Evolutionary conservation across 2,888 invertebrate species (phyloP), one percentile per base, ranked within the genome.

Genomic region (Ennomos erosarius): DNA sequence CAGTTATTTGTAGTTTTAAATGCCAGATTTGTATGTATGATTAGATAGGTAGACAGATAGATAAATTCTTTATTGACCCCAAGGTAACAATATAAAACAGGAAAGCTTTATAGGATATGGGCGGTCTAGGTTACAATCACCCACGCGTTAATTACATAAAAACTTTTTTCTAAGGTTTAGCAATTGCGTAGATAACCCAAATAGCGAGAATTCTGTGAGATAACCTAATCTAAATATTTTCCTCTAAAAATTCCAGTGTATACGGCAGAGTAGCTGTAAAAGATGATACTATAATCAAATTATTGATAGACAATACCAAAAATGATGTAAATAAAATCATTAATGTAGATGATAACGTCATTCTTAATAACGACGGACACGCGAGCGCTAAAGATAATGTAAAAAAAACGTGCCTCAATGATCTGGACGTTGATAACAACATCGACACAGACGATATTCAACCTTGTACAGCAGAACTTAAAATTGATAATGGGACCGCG

Each of bases 401-500:
- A 36, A 61, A 61, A 40, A 67, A 55, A 56, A 56, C 49, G 8
- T 71, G 70, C 36, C 51, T 12, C 13, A 49, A 40, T 55, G 47
- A n/a, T 12, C 52, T 54, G 59, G 69, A 70, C 47, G 36, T 73
- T 37, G 53, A 62, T 38, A 69, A 71, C 37, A 70, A 68, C 53
- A 57, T 65, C 45, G 57, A 67, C 16, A 45, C 43, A 53, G 54
- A 39, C 12, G 69, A 57, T 54, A 57, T 45, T 58, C 59, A 65
- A 12, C 50, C 72, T 49, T 71, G 66, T 63, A 50, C 10, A 0
- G 51, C 65, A 33, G 56, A 64, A 10, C 10, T 10, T 57, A 76
- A 72, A 54, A 55, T 71, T 39, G 79, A 84, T 43, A 82, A 80
- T 68, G 84, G 82, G 5, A 76, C 76, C 35, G 81, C 88, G 0